Conservation (phyloP, 2,113 vertebrate genomes). For the Eretmochelys imbricata region DNA sequence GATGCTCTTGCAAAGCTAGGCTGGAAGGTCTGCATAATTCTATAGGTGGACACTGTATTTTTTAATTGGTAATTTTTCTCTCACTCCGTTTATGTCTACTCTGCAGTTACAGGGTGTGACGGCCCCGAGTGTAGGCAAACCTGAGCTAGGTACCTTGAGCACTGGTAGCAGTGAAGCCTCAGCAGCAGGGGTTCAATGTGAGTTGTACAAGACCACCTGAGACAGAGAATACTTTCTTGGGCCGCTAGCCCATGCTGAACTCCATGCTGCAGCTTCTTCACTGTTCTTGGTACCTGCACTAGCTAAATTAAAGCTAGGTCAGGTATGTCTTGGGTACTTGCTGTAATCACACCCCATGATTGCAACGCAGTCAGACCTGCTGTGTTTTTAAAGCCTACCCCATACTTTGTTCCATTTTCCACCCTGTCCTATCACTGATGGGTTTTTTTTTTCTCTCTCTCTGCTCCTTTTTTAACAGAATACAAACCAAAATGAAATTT, state of each 20-base stretch:
- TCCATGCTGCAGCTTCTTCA: not conserved
- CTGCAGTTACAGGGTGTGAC: not conserved
- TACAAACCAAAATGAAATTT: not conserved
- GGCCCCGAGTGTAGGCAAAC: not conserved
- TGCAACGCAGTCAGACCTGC: not conserved
- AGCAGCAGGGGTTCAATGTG: too few species aligned
- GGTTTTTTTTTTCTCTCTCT: not conserved
- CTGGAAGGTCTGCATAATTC: not conserved
- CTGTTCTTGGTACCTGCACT: not conserved
- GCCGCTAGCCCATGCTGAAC: not conserved
- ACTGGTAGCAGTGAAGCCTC: not conserved
- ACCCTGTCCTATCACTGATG: not conserved
- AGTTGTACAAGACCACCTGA: not conserved
- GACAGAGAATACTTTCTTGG: not conserved
- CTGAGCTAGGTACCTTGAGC: not conserved
- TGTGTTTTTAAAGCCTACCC: not conserved
- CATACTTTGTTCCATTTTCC: not conserved
- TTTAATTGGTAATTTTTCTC: not conserved
- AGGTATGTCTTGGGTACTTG: not conserved
- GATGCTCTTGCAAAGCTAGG: not conserved
- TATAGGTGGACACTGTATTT: not conserved
- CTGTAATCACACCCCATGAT: not conserved
- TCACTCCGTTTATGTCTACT: not conserved
- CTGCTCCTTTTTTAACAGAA: not conserved
- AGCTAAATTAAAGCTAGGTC: not conserved